Percentiles rank a stretch among this genome's conserved stretches.
These are phyloP conservation scores for Eurytoma californica DNA, from an alignment of 2,888 invertebrate genomes.

Conservation along the genomic window DNA sequence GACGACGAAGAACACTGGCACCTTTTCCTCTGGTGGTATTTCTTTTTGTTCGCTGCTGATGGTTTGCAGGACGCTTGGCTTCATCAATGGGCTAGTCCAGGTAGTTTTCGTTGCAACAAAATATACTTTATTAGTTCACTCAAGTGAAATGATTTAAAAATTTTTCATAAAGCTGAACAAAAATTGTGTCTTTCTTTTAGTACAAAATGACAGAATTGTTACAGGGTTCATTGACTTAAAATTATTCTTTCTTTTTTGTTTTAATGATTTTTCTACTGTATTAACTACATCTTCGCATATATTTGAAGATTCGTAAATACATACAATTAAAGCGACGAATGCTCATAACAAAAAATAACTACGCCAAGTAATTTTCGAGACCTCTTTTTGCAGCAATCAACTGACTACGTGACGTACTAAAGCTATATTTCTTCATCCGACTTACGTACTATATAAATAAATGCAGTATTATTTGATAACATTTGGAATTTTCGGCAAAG, in stretches of 20 bases:
- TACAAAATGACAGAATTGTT: neutral
- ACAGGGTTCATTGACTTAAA: neutral
- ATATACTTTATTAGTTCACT: no score
- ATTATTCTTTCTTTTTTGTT: conserved; percentile 6
- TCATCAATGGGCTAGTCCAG: no score
- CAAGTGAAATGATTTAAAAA: no score
- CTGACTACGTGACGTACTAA: neutral
- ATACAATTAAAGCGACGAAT: conserved; percentile 18
- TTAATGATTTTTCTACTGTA: neutral
- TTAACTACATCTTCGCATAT: neutral
- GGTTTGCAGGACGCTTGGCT: no score
- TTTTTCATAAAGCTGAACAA: no score
- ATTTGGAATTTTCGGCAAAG: neutral
- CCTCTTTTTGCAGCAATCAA: neutral
- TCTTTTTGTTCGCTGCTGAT: no score
- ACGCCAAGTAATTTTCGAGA: neutral
- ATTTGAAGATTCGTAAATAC: neutral
- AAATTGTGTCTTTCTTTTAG: no score
- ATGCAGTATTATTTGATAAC: conserved; percentile 9
- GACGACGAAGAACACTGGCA: no score
- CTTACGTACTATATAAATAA: conserved; percentile 17
- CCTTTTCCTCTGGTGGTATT: no score
- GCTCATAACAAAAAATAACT: conserved; percentile 3
- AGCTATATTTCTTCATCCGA: conserved; percentile 1
- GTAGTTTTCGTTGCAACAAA: no score